Evolutionary conservation across 2,113 vertebrate species (phyloP), one percentile per base, ranked within the genome.

Genomic region (Candoia aspera): DNA sequence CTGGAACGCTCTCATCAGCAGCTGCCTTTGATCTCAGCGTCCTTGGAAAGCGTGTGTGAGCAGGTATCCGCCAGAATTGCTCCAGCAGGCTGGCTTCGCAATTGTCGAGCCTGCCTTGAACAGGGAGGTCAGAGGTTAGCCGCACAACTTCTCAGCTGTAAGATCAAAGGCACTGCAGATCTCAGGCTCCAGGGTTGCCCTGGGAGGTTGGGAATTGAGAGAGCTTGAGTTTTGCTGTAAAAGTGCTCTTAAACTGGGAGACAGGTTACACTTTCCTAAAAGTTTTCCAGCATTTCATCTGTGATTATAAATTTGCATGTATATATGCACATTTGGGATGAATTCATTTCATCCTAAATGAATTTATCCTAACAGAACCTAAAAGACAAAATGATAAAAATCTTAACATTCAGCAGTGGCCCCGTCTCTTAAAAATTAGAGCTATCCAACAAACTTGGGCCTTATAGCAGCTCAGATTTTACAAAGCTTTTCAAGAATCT

Each of bases 1-100:
- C 95, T 94, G 92, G 94, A 93, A 93, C 0, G 3, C 1, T 87
- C 26, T 64, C 94, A 95, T 64, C 94, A 95, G n/a, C 96, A 97
- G 88, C 93, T 2, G 85, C 97, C 96, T 97, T 97, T 97, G 97
- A 97, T 97, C 94, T 8, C 68, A 24, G 79, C 68, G 68, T 95
- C 95, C 94, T 73, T 0, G 64, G 55, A 57, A 93, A 89, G 93
- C 95, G 92, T 92, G 93, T 96, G 55, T 21, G 93, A 95, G 96
- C 97, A 97, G 94, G 95, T 94, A 97, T 90, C 96, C 91, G 95
- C 96, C 54, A 12, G 94, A 94, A 94, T 90, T 91, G 93, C 91
- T 4, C 13, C 91, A 84, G 94, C 94, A 53, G 55, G 53, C 86
- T 21, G 26, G 24, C 93, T 88, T 37, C 73, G 88, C 94, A 91